Percentiles rank a stretch among this genome's conserved stretches.
Evolutionary conservation across 2,113 vertebrate species (phyloP).

Genomic region (Pelecanus crispus): DNA sequence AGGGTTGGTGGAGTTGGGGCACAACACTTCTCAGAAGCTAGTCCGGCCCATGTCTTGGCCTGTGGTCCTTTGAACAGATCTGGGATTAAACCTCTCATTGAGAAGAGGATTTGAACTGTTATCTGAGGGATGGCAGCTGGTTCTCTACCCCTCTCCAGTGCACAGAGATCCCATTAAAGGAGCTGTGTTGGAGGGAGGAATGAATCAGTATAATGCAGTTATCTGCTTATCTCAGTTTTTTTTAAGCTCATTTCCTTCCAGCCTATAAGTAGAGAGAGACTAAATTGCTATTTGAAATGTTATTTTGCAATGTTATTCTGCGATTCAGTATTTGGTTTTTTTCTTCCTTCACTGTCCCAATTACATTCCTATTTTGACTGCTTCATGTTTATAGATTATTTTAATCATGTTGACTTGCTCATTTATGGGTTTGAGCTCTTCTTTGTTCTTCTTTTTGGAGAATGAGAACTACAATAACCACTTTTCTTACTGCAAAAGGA

Average conservation of each 20-base stretch:
- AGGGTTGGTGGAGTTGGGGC: neutral
- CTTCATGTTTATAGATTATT: neutral
- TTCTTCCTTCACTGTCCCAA: neutral
- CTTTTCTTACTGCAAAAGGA: neutral
- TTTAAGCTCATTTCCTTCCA: neutral
- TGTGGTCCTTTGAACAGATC: neutral
- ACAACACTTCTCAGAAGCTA: neutral
- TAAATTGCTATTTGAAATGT: neutral
- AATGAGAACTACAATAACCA: neutral
- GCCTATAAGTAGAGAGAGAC: neutral
- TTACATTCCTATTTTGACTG: neutral
- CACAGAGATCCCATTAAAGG: neutral
- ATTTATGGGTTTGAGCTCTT: neutral
- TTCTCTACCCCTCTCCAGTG: neutral
- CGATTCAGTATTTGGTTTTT: neutral
- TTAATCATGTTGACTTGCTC: neutral
- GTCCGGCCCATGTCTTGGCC: neutral
- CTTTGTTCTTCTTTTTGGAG: neutral
- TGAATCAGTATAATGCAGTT: neutral
- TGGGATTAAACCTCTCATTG: neutral
- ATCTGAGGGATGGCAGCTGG: neutral
- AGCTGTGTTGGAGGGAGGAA: neutral
- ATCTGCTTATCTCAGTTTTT: neutral
- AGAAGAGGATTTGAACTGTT: neutral
- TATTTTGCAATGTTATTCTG: neutral